Percentiles rank a stretch among this genome's conserved stretches.
phyloP scores from a whole-genome alignment of 2,888 invertebrate genomes.

The Tipula helvola region DNA sequence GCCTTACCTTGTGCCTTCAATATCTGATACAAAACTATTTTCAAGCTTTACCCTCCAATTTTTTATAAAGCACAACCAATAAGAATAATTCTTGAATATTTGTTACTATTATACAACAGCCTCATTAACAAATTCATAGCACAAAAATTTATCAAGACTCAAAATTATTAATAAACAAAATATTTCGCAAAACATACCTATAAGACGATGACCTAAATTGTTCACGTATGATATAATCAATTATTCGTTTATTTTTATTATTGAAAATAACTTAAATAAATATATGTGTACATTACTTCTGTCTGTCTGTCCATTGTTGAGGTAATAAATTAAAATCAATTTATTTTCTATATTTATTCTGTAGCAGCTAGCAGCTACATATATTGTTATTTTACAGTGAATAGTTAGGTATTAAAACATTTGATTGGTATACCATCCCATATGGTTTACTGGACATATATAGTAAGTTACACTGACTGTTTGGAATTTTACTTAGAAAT shows the following conservation, averaged over 20 bases:
- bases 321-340: neutral
- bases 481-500: neutral
- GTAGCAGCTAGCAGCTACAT: neutral
- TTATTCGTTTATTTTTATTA: neutral
- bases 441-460: neutral
- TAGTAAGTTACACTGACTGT: neutral
- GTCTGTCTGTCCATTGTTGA: neutral
- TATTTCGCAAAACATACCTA: neutral
- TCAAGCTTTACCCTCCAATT: too few relatives aligned
- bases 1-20: too few relatives aligned
- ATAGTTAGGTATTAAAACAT: neutral
- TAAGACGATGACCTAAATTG: neutral
- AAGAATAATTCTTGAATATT: too few relatives aligned
- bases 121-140: too few relatives aligned
- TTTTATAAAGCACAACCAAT: too few relatives aligned
- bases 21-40: too few relatives aligned
- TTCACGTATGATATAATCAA: neutral
- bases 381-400: neutral
- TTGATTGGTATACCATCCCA: neutral
- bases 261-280: neutral
- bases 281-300: neutral
- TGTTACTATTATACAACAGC: too few relatives aligned
- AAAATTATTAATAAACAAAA: too few relatives aligned
- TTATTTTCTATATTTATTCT: neutral
- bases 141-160: too few relatives aligned